Conservation (phyloP, 2,797 vertebrate genomes). For the Phoxinus dragarum region DNA sequence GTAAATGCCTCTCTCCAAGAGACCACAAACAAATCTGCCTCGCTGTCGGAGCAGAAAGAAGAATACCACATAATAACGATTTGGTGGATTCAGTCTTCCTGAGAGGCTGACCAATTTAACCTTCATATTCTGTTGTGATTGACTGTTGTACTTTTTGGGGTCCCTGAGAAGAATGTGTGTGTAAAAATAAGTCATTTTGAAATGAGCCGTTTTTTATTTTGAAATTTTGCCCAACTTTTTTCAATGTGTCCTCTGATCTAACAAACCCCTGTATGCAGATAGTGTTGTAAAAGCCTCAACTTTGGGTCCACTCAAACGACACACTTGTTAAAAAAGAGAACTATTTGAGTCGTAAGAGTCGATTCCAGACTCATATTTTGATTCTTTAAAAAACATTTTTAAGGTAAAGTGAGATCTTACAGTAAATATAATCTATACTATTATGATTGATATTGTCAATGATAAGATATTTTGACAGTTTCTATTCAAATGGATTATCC, state of each 20-base stretch:
- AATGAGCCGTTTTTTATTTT: not conserved
- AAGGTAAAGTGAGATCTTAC: too few species aligned
- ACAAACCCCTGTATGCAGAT: not conserved
- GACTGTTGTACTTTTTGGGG: not conserved
- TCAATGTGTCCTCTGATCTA: not conserved
- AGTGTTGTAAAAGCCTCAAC: not conserved
- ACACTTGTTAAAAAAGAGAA: too few species aligned
- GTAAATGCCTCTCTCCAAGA: constrained; percentile 40
- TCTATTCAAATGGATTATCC: too few species aligned
- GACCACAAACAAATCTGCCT: constrained; percentile 30
- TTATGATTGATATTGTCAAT: too few species aligned
- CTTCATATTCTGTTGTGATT: not conserved
- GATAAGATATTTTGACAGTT: too few species aligned
- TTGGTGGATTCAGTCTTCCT: too few species aligned
- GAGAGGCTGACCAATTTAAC: not conserved
- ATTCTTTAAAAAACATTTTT: too few species aligned
- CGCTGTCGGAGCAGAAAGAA: not conserved
- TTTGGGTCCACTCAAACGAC: not conserved
- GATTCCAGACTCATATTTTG: too few species aligned
- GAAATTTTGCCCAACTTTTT: not conserved
- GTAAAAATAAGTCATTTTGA: not conserved
- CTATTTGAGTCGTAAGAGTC: too few species aligned
- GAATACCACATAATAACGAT: too few species aligned
- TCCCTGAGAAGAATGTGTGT: not conserved
- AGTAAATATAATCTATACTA: too few species aligned